phyloP scores from a whole-genome alignment of 2,113 vertebrate species.

The Pimephales promelas region DNA sequence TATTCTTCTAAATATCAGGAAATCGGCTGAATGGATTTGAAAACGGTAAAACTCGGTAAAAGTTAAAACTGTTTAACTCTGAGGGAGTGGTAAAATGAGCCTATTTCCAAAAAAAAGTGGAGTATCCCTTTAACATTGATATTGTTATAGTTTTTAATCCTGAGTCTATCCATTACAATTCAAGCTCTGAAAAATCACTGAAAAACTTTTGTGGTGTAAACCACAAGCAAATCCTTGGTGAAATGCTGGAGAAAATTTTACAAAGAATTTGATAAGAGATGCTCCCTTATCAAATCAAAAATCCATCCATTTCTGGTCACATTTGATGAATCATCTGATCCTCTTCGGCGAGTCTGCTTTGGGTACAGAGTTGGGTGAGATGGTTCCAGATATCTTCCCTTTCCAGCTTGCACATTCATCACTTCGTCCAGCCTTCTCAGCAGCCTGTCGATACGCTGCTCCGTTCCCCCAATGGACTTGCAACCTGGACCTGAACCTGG shows the following conservation, averaged over 20 bases:
- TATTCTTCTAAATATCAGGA: too few species aligned
- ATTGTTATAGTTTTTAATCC: too few species aligned
- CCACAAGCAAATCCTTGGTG: conserved; percentile 4
- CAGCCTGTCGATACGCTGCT: conserved; percentile 9
- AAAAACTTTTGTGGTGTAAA: neutral
- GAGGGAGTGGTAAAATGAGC: too few species aligned
- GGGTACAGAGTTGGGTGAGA: conserved; percentile 23
- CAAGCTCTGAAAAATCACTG: neutral
- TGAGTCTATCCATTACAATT: neutral
- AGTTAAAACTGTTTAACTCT: too few species aligned
- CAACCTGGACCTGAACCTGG: neutral
- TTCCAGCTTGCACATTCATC: conserved; percentile 43
- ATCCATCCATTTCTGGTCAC: conserved; percentile 41
- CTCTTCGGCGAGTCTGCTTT: conserved; percentile 33
- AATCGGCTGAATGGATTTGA: too few species aligned
- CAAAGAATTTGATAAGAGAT: conserved; percentile 17
- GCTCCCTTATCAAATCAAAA: conserved; percentile 8
- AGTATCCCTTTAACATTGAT: too few species aligned
- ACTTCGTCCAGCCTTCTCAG: conserved; percentile 35
- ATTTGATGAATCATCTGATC: conserved; percentile 48
- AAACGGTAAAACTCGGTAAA: too few species aligned
- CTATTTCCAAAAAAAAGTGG: too few species aligned
- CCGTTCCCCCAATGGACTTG: neutral
- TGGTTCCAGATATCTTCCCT: conserved; percentile 45
- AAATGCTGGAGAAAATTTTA: conserved; percentile 32